A percentile compares a stretch with the other conserved stretches of the same genome.
phyloP scores from a whole-genome alignment of 2,888 invertebrate genomes.

The Ochlodes sylvanus region DNA sequence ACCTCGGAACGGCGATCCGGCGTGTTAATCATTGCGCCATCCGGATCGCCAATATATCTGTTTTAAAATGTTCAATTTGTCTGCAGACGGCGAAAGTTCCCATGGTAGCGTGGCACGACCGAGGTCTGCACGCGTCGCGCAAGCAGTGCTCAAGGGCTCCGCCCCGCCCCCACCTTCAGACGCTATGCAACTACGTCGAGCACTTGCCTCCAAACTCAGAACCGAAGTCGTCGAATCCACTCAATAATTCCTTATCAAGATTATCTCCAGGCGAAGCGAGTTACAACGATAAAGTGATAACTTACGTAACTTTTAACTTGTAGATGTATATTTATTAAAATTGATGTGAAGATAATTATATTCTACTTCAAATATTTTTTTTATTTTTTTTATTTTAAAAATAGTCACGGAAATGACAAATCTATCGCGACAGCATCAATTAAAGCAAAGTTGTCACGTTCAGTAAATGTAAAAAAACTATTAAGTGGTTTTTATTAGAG shows the following conservation, averaged over 20 bases:
- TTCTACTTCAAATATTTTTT: too few species aligned
- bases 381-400: too few species aligned
- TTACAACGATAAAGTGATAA: neutral
- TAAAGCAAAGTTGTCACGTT: too few species aligned
- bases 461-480: too few species aligned
- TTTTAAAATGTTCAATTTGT: neutral
- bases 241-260: constrained; percentile 46
- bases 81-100: constrained; percentile 71
- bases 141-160: constrained; percentile 86
- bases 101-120: constrained; percentile 81
- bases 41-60: too few species aligned
- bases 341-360: too few species aligned
- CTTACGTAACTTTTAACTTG: neutral
- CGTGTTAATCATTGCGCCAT: too few species aligned
- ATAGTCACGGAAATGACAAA: too few species aligned
- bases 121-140: constrained; percentile 90
- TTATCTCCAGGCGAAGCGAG: neutral
- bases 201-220: constrained; percentile 93
- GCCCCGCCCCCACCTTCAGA: constrained; percentile 77
- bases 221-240: constrained; percentile 91
- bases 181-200: constrained; percentile 91
- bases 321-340: neutral
- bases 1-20: too few species aligned
- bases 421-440: too few species aligned
- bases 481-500: too few species aligned